Base-by-base conservation (phyloP, 2,797 vertebrate genomes). In the Vultur gryphus region DNA sequence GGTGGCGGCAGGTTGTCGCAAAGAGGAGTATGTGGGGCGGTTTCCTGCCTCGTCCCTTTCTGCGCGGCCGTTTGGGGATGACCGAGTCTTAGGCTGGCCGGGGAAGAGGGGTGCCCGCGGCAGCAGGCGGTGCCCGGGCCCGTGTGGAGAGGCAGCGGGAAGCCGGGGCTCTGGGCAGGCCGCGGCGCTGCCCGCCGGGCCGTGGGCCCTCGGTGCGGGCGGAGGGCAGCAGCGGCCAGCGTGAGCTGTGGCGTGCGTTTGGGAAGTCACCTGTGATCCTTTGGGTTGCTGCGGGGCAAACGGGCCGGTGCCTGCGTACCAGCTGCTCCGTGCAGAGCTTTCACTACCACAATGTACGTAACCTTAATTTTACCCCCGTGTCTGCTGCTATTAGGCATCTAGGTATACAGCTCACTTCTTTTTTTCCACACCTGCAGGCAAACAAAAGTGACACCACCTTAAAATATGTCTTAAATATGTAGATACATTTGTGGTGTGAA, bases 261-360 rank as follows among this genome's bases (percentile, higher is more conserved):
- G n/a, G 23, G 18, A 5, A 4, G 31, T 6, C 17, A 7, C 5
- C 6, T 6, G 39, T 6, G 29, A 9, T 7, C 35, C 20, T 31
- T 8, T 1, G 37, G 7, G 43, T 7, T 14, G 8, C 17, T 28
- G 43, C 11, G 9, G 5, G 35, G 39, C 6, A 6, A 8, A 15
- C 0, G 15, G 29, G 20, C 10, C 16, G 1, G 10, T 7, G 55
- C 24, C 13, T 11, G 28, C 9, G 16, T 10, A 4, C 17, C 6
- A 4, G 2, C 26, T n/a, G 62, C 24, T 25, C 24, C 8, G 31
- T 3, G 62, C 14, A 4, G 43, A 5, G 55, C 33, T 43, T 48
- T 71, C 33, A 0, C 26, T 25, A 2, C 28, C 12, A 6, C 39
- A 3, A 0, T 2, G 9, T 7, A 0, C 2, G 12, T 16, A 58